Conservation (phyloP, 2,888 invertebrate species). For the Synanthedon tipuliformis region DNA sequence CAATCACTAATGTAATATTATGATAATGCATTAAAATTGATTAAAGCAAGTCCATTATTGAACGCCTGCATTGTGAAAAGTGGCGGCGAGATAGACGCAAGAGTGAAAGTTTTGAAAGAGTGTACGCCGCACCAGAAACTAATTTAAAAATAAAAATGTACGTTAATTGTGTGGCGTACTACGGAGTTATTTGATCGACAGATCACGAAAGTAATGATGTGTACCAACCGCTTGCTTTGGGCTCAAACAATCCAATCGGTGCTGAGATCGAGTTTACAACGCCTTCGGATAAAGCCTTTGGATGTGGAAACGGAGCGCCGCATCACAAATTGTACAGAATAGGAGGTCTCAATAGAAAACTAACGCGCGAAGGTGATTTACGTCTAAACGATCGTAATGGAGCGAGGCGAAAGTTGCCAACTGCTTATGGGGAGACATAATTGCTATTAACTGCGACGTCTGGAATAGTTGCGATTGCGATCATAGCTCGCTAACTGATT, state of each 20-base stretch:
- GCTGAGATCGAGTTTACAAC: not conserved
- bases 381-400: not conserved
- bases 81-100: not conserved
- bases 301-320: not conserved
- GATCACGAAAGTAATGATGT: slow-evolving; percentile 1
- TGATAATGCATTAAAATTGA: too few species aligned
- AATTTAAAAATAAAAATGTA: slow-evolving; percentile 10
- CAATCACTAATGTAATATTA: too few species aligned
- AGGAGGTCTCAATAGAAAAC: not conserved
- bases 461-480: not conserved
- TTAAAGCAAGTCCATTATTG: too few species aligned
- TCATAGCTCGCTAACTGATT: not conserved
- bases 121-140: not conserved
- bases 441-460: not conserved
- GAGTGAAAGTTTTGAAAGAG: not conserved
- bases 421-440: not conserved
- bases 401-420: not conserved
- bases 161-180: slow-evolving; percentile 5
- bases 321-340: not conserved
- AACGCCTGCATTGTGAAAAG: too few species aligned
- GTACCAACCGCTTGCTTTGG: not conserved
- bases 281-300: not conserved
- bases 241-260: not conserved
- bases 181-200: slow-evolving; percentile 1
- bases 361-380: not conserved